These are phyloP conservation scores for Apis dorsata DNA, from an alignment of 1,140 invertebrate species.

Conservation along the genomic window DNA sequence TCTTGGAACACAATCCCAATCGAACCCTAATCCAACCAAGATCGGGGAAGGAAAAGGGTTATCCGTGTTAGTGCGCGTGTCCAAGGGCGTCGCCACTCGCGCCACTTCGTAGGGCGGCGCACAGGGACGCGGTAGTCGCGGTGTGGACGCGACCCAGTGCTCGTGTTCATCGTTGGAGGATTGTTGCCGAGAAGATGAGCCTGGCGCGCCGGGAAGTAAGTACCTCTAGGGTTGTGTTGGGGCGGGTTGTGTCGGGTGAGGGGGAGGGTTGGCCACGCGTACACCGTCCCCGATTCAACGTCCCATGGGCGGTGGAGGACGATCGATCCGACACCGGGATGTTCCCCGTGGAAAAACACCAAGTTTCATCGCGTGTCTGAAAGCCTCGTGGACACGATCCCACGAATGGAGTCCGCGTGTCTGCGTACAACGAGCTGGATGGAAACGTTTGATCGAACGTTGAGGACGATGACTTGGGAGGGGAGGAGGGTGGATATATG, in stretches of 20 bases:
- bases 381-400: not conserved
- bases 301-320: conserved; percentile 23
- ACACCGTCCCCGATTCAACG: conserved; percentile 11
- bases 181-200: conserved; percentile 29
- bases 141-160: conserved; percentile 27
- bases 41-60: not conserved
- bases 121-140: conserved; percentile 14
- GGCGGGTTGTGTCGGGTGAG: not conserved
- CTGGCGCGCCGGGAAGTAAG: conserved; percentile 11
- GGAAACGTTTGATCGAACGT: conserved; percentile 18
- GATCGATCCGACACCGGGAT: conserved; percentile 38
- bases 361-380: not conserved
- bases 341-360: conserved; percentile 45
- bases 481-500: not conserved
- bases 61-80: not conserved
- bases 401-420: conserved; percentile 3
- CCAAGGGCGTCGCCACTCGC: conserved; percentile 15
- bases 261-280: not conserved
- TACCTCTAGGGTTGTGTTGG: not conserved
- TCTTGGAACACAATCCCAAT: no score
- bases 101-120: not conserved
- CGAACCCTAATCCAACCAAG: no score
- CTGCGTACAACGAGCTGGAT: not conserved
- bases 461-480: not conserved
- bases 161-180: conserved; percentile 16